phyloP scores from a whole-genome alignment of 2,797 vertebrate species.

The Gambusia yucatana region DNA sequence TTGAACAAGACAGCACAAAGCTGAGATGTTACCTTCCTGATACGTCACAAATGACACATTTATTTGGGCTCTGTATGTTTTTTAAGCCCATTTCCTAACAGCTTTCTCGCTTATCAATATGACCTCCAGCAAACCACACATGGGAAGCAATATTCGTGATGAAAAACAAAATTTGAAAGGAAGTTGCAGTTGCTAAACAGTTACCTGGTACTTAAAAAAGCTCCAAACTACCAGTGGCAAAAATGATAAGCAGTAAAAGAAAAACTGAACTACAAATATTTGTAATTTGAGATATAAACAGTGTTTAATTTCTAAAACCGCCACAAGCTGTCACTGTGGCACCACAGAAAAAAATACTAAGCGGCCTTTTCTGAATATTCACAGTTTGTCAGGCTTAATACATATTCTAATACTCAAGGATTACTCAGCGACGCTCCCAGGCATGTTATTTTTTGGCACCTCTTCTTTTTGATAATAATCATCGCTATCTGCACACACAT shows the following conservation, averaged over 20 bases:
- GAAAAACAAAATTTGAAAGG: background rate
- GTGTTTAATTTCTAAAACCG: conserved; percentile 14
- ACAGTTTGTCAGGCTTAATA: background rate
- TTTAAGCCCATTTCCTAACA: background rate
- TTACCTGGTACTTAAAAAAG: background rate
- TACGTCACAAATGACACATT: background rate
- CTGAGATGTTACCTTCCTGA: background rate
- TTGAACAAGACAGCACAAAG: background rate
- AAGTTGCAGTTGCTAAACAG: background rate
- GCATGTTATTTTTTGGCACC: conserved; percentile 19
- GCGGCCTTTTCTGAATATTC: background rate
- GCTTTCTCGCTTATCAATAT: background rate
- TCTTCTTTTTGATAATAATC: conserved; percentile 16
- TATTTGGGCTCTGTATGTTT: background rate
- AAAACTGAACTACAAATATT: background rate
- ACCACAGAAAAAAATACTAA: conserved; percentile 12
- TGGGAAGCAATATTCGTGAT: background rate
- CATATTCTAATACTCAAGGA: background rate
- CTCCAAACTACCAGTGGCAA: background rate
- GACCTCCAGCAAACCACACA: background rate
- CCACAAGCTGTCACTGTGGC: conserved; percentile 67
- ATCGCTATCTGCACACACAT: conserved; percentile 6
- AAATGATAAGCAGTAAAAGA: background rate
- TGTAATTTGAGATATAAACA: background rate
- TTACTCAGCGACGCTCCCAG: conserved; percentile 4